A percentile compares a stretch with the other conserved stretches of the same genome.
Evolutionary conservation across 2,888 invertebrate genomes (phyloP).

Genomic region (Nesidiocoris tenuis): DNA sequence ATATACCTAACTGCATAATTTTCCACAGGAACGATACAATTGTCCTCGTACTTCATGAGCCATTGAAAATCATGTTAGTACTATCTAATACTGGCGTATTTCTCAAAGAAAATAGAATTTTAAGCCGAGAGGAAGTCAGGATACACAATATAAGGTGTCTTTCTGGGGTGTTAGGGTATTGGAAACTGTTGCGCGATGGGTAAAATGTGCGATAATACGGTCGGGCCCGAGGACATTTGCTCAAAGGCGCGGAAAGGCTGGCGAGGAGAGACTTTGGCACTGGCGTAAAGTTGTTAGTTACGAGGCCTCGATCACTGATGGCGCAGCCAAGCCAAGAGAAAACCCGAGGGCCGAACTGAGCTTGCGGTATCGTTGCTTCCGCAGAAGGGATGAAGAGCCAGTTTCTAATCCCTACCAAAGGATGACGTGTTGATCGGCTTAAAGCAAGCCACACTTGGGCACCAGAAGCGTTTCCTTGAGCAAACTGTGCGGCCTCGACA

Average conservation of each 20-base stretch:
- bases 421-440: slow-evolving; percentile 40
- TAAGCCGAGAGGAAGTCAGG: no score
- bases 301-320: neutral
- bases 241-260: neutral
- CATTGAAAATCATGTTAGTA: no score
- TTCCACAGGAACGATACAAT: no score
- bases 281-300: neutral
- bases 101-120: no score
- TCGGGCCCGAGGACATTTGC: neutral
- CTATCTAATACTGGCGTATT: no score
- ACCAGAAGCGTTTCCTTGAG: slow-evolving; percentile 23
- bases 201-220: neutral
- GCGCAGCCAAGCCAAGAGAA: neutral
- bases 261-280: neutral
- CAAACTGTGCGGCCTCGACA: slow-evolving; percentile 22
- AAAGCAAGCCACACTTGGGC: slow-evolving; percentile 37
- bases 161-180: no score
- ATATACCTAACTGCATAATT: no score
- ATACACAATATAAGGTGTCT: no score
- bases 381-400: slow-evolving; percentile 11
- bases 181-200: neutral
- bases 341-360: neutral
- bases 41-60: no score
- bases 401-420: slow-evolving; percentile 35
- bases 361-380: neutral